These are phyloP conservation scores for Cyprinus carpio DNA, from an alignment of 2,113 vertebrate species.

Conservation along the genomic window DNA sequence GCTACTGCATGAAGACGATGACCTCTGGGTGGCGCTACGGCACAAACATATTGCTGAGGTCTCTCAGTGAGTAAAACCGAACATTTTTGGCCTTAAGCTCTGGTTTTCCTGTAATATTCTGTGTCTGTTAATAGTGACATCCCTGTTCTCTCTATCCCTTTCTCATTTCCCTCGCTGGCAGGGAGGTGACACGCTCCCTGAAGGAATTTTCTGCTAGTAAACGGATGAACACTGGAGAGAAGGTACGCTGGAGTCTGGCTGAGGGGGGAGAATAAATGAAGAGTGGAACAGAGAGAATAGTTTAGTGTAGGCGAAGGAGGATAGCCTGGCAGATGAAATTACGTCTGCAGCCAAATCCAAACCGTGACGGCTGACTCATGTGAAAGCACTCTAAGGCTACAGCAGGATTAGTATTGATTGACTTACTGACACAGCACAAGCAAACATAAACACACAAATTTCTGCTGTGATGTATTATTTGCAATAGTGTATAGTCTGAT, in stretches of 20 bases:
- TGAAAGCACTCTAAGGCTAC: not conserved
- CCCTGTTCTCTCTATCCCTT: not conserved
- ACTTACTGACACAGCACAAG: conserved; percentile 35
- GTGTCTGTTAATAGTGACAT: not conserved
- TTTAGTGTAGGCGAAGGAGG: not conserved
- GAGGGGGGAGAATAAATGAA: not conserved
- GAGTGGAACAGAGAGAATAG: not conserved
- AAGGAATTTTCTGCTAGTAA: conserved; percentile 99
- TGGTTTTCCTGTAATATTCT: not conserved
- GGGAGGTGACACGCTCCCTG: conserved; percentile 94
- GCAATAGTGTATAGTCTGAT: not conserved
- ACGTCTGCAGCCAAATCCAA: not conserved
- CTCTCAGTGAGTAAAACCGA: conserved; percentile 68
- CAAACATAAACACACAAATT: not conserved
- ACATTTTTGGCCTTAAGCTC: not conserved
- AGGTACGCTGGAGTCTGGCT: conserved; percentile 75
- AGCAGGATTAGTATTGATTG: conserved; percentile 34
- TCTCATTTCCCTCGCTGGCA: conserved; percentile 58
- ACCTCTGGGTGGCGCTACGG: conserved; percentile 91
- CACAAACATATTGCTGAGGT: conserved; percentile 99
- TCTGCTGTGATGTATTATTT: not conserved
- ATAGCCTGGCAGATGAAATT: conserved; percentile 13
- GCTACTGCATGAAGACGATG: conserved; percentile 92
- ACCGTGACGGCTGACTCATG: conserved; percentile 46
- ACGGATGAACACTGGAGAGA: conserved; percentile 98